These are phyloP conservation scores for Tetragonula clypearis DNA, from an alignment of 1,140 invertebrate species.

Conservation along the genomic window DNA sequence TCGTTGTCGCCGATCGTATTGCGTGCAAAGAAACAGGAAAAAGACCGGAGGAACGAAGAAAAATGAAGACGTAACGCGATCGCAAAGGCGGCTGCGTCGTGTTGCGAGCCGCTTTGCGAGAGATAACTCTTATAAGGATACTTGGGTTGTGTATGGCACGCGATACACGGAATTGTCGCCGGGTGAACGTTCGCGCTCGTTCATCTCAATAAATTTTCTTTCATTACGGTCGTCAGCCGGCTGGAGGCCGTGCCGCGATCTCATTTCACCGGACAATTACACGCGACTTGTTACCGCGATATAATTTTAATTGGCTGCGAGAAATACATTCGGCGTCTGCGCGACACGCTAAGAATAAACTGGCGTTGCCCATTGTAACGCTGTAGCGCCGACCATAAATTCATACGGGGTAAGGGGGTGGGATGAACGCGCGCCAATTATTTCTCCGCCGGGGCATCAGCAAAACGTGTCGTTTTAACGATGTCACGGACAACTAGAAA, in stretches of 20 bases:
- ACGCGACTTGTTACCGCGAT: conserved; percentile 48
- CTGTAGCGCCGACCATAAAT: conserved; percentile 34
- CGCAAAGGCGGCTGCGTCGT: neutral
- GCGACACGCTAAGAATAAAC: conserved; percentile 29
- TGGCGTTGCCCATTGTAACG: neutral
- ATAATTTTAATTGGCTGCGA: conserved; percentile 62
- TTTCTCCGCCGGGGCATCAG: conserved; percentile 26
- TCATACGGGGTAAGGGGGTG: neutral
- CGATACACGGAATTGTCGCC: conserved; percentile 13
- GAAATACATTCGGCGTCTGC: conserved; percentile 9
- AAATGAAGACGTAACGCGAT: neutral
- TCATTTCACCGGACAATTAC: conserved; percentile 56
- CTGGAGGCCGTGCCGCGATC: conserved; percentile 4
- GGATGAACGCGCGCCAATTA: conserved; percentile 27
- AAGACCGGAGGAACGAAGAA: neutral
- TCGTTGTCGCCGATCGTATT: neutral
- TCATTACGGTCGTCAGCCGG: conserved; percentile 49
- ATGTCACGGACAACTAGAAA: conserved; percentile 42
- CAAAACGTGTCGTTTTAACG: conserved; percentile 42
- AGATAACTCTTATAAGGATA: neutral
- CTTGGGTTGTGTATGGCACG: neutral
- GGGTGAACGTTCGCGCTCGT: conserved; percentile 26
- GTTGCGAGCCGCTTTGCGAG: neutral
- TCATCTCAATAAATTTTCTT: conserved; percentile 63
- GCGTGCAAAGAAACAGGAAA: neutral